Evolutionary conservation across 2,113 vertebrate species (phyloP), one percentile per base, ranked within the genome.

Genomic region (Camelus dromedarius): DNA sequence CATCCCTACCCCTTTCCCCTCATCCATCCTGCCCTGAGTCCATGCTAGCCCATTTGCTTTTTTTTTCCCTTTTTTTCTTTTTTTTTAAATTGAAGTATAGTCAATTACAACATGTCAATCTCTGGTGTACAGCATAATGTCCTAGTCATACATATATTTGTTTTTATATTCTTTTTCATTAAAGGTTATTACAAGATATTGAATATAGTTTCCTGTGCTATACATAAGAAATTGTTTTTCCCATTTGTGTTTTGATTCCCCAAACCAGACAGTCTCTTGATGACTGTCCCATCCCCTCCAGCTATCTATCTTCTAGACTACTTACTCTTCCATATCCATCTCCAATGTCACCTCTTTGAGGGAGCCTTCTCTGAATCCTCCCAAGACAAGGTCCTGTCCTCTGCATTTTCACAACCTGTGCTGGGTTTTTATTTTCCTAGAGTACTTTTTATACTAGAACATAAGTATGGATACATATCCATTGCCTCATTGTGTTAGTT

Each of bases 381-480:
- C 58, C 18, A 92, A 94, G 24, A 94, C 13, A 95, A 42, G 30
- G 11, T 85, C 26, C n/a, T 93, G 66, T 80, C 32, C 42, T 92
- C 42, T 85, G 30, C 19, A 79, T 75, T 97, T 46, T 94, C 24
- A 75, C 13, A 85, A 60, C 35, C 26, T 76, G 48, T 13, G 64
- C 56, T 72, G 16, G 13, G 0, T 0, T 81, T 54, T 83, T 77
- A 42, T 77, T 79, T 81, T 80, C 6, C 52, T 80, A 85, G 50
- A 62, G 16, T 20, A 50, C 8, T 70, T 64, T 91, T 83, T 32
- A 60, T 18, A 46, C 52, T 80, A 92, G 32, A 69, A 89, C 19
- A 46, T 64, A 79, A 93, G 58, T 91, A 70, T 73, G 3, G 26
- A 30, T 54, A 42, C 38, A 19, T 84, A 9, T 30, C 9, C 48